Evolutionary conservation across 2,113 vertebrate genomes (phyloP).

Genomic region (Aphyosemion australe): DNA sequence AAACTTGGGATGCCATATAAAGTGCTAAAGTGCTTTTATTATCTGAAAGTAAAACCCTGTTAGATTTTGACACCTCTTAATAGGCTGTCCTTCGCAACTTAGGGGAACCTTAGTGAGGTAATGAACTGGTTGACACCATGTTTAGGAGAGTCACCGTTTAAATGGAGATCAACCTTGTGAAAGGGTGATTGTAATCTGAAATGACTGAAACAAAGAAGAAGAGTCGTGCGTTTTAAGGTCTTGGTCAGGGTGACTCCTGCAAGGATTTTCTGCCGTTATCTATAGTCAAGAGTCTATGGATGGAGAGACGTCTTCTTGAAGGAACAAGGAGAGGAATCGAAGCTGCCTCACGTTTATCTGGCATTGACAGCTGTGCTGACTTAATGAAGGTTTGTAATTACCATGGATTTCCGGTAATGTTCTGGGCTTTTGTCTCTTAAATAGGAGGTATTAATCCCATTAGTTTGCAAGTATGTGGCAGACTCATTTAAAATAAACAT

Average conservation of each 20-base stretch:
- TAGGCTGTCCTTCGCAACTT: slow-evolving; percentile 7
- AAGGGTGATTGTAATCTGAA: slow-evolving; percentile 36
- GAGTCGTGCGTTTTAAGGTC: slow-evolving; percentile 20
- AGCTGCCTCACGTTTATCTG: slow-evolving; percentile 81
- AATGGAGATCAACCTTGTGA: slow-evolving; percentile 30
- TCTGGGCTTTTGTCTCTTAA: slow-evolving; percentile 83
- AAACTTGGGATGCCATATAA: not conserved
- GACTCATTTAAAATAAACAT: slow-evolving; percentile 44
- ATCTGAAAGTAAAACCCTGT: slow-evolving; percentile 16
- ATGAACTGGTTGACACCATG: slow-evolving; percentile 14
- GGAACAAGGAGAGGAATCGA: slow-evolving; percentile 73
- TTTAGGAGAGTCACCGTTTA: slow-evolving; percentile 26
- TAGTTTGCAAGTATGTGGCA: slow-evolving; percentile 62
- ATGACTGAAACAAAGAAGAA: slow-evolving; percentile 20
- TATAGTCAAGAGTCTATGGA: slow-evolving; percentile 65
- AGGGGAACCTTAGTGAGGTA: slow-evolving; percentile 10
- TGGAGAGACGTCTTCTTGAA: slow-evolving; percentile 58
- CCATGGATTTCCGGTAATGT: slow-evolving; percentile 85
- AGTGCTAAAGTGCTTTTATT: slow-evolving; percentile 3
- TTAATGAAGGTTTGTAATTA: slow-evolving; percentile 86
- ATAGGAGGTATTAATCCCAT: slow-evolving; percentile 80
- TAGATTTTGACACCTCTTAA: slow-evolving; percentile 11
- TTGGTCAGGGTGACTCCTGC: slow-evolving; percentile 42
- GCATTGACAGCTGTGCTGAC: slow-evolving; percentile 83
- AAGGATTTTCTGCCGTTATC: slow-evolving; percentile 62